Base-by-base conservation (phyloP, 2,888 invertebrate species). In the Patella pellucida region DNA sequence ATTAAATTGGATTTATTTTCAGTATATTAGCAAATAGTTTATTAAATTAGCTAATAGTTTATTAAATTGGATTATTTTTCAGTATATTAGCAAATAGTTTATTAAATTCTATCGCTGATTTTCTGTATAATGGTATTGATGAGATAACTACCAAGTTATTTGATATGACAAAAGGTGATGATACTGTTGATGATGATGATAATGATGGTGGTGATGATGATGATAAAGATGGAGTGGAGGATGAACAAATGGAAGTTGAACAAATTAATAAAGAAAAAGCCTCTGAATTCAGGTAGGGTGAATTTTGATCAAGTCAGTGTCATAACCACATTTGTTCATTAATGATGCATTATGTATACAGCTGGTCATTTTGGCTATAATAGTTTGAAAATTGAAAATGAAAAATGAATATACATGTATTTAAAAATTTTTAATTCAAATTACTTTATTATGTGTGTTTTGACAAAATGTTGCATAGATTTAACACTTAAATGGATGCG, bases 1-100 rank as follows among this genome's bases (percentile, higher is more conserved):
- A 15, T 54, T 69, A 15, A 23, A 15, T 15, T 52, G 68, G 3
- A 74, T 52, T 76, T 81, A 74, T 82, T 88, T 88, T 9, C 85
- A 93, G 93, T 82, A 89, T 91, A 75, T 92, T 93, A 83, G 93
- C 92, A 2, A 91, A 90, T 79, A 92, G 92, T 69, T 91, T 93
- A 88, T 88, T 93, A 74, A 89, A 91, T 70, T 92, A 41, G 5
- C 5, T 41, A 41, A 41, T 41, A 41, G 52, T 71, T 31, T 62
- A 15, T 54, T 69, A 19, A 16, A 19, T 19, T 52, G 71, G 1
- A 74, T 50, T 76, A 80, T 75, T 82, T 88, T 88, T 9, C 85
- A 93, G 93, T 82, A 89, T 91, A 75, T 92, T 93, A 83, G 93
- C 92, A 2, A 91, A 90, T 79, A 92, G 92, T 69, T 91, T 93